These are phyloP conservation scores for Centruroides vittatus DNA, from an alignment of 1,140 invertebrate genomes.

Conservation along the genomic window DNA sequence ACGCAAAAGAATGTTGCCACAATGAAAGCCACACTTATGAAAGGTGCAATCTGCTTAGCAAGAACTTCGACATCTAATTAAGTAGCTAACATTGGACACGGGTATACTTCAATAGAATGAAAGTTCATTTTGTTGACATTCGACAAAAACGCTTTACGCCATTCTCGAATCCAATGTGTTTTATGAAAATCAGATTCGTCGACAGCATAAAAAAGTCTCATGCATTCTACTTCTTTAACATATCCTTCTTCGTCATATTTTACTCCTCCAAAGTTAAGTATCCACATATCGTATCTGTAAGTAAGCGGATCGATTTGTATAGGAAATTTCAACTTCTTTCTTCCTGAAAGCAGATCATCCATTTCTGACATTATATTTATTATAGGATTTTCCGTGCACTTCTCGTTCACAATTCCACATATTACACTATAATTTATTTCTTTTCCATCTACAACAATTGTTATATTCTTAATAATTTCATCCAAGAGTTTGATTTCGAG, in stretches of 20 bases:
- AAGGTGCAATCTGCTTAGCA: constrained; percentile 69
- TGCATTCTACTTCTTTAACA: constrained; percentile 56
- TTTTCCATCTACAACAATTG: constrained; percentile 29
- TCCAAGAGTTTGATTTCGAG: constrained; percentile 58
- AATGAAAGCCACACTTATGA: constrained; percentile 68
- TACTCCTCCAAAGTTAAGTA: constrained; percentile 69
- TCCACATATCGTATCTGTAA: constrained; percentile 65
- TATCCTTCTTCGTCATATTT: constrained; percentile 51
- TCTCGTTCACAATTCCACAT: constrained; percentile 63
- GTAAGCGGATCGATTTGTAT: constrained; percentile 72
- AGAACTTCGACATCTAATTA: constrained; percentile 78
- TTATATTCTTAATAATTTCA: constrained; percentile 55
- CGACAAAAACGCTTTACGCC: constrained; percentile 69
- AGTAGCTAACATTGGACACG: constrained; percentile 68
- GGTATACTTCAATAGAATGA: constrained; percentile 59
- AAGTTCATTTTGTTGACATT: constrained; percentile 57
- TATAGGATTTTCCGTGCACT: constrained; percentile 57
- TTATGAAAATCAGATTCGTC: constrained; percentile 57
- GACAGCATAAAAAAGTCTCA: constrained; percentile 71
- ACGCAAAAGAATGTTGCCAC: constrained; percentile 50
- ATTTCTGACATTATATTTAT: constrained; percentile 59
- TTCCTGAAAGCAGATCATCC: constrained; percentile 60
- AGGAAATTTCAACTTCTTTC: constrained; percentile 58
- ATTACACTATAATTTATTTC: constrained; percentile 45
- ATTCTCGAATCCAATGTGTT: constrained; percentile 53